Evolutionary conservation across 2,797 vertebrate species (phyloP).

Genomic region (Psittacula echo): DNA sequence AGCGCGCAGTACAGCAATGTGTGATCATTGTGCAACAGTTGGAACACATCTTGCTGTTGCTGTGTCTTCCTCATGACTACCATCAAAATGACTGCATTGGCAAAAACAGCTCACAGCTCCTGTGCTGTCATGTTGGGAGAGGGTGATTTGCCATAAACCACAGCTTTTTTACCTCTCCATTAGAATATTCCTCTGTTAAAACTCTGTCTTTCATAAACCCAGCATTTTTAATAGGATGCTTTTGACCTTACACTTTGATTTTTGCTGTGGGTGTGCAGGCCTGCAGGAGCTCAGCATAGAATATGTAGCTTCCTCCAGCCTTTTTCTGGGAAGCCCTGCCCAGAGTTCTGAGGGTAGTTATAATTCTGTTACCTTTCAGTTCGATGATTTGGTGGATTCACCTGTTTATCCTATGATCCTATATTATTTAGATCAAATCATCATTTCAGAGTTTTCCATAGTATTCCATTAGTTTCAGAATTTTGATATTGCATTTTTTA

Average conservation of each 20-base stretch:
- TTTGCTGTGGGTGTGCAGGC: not conserved
- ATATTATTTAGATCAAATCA: not conserved
- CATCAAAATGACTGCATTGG: not conserved
- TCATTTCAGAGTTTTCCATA: not conserved
- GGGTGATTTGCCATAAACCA: not conserved
- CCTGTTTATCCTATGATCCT: not conserved
- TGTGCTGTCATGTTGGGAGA: not conserved
- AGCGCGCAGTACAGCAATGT: not conserved
- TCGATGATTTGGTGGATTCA: not conserved
- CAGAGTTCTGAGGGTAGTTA: not conserved
- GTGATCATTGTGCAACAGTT: not conserved
- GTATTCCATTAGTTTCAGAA: not conserved
- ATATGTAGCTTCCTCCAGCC: not conserved
- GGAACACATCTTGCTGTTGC: not conserved
- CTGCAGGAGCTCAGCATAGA: accelerated
- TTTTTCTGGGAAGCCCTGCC: not conserved
- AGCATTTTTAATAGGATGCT: not conserved
- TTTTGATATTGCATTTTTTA: not conserved
- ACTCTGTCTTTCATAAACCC: not conserved
- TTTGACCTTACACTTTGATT: not conserved
- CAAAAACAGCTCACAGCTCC: not conserved
- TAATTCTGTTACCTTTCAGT: not conserved
- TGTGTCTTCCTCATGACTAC: not conserved
- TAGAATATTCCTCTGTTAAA: not conserved
- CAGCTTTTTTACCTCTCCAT: not conserved